Conservation (phyloP, 2,113 vertebrate genomes). For the Sporophila hypoxantha region DNA sequence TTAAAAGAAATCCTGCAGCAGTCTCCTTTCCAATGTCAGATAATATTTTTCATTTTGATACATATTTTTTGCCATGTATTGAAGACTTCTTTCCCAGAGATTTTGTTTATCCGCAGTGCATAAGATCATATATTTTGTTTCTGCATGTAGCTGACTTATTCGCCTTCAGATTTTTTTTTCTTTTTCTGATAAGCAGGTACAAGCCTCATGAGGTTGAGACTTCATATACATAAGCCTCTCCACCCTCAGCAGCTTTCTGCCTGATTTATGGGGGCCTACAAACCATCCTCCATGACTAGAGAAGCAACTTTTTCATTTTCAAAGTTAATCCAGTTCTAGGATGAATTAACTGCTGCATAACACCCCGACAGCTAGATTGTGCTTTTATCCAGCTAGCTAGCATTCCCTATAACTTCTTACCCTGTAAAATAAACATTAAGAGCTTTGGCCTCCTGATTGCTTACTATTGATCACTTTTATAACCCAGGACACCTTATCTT, state of each 20-base stretch:
- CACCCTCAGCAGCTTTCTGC: slow-evolving; percentile 42
- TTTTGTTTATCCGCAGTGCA: slow-evolving; percentile 22
- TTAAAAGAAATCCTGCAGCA: slow-evolving; percentile 24
- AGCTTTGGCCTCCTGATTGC: slow-evolving; percentile 41
- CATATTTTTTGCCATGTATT: not conserved
- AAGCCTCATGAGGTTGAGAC: slow-evolving; percentile 34
- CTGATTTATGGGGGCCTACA: slow-evolving; percentile 58
- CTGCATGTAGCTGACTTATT: slow-evolving; percentile 39
- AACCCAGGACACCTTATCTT: slow-evolving; percentile 27
- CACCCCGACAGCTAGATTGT: slow-evolving; percentile 18
- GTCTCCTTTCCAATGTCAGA: not conserved
- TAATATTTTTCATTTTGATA: slow-evolving; percentile 28
- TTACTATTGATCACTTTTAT: slow-evolving; percentile 57
- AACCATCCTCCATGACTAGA: slow-evolving; percentile 45
- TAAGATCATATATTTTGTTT: slow-evolving; percentile 51
- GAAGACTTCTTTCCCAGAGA: slow-evolving; percentile 8
- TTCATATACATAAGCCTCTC: slow-evolving; percentile 56
- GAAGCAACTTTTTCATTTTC: slow-evolving; percentile 58
- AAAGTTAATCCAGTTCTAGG: slow-evolving; percentile 52
- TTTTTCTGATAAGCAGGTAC: slow-evolving; percentile 49
- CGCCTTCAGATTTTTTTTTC: slow-evolving; percentile 13
- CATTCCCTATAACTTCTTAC: slow-evolving; percentile 23
- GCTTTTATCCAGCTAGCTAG: slow-evolving; percentile 33
- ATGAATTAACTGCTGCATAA: slow-evolving; percentile 50
- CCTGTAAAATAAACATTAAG: slow-evolving; percentile 53